Evolutionary conservation across 1,140 invertebrate genomes (phyloP), one percentile per base, ranked within the genome.

Genomic region (Medauroidea extradentata): DNA sequence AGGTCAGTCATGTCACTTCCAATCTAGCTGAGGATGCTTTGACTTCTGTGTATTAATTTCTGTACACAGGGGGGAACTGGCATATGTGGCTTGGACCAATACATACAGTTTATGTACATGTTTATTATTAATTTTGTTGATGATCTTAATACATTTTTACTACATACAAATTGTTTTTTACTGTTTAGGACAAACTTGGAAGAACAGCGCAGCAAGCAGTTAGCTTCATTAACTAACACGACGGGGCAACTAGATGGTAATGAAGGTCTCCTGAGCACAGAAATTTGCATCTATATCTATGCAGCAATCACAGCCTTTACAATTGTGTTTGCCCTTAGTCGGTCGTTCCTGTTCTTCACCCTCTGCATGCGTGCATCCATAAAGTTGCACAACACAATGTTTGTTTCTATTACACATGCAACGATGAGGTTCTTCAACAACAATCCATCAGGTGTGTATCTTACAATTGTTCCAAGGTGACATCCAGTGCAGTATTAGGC

Each of bases 371-470:
- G 80, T 42, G 82, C 89, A 1, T 91, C 90, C 0, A 82, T 81
- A 1, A 83, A 77, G 25, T 73, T 94, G 2, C 91, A 94, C 69
- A 85, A 89, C 63, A 75, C 73, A 16, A 93, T 95, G 90, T 94
- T 94, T 71, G 69, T 72, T 14, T 80, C 81, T 13, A 85, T 93
- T 24, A 83, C 90, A 0, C 78, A 83, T 1, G 83, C 88, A 0
- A 84, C 87, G 0, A 91, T 93, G 85, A 77, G 82, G 1, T 94
- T 94, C 75, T 94, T 93, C 73, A 88, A 91, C 68, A 79, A 79
- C 7, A 94, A 90, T 72, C 88, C 89, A 1, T 82, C 83, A 4
- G 82, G 70, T 72, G 57, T 34, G 29, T 11, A n/a, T n/a, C n/a
- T n/a, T n/a, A n/a, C n/a, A n/a, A n/a, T n/a, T n/a, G 64, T 21